These are phyloP conservation scores for Petrophora chlorosata DNA, from an alignment of 2,888 invertebrate species.

Conservation along the genomic window DNA sequence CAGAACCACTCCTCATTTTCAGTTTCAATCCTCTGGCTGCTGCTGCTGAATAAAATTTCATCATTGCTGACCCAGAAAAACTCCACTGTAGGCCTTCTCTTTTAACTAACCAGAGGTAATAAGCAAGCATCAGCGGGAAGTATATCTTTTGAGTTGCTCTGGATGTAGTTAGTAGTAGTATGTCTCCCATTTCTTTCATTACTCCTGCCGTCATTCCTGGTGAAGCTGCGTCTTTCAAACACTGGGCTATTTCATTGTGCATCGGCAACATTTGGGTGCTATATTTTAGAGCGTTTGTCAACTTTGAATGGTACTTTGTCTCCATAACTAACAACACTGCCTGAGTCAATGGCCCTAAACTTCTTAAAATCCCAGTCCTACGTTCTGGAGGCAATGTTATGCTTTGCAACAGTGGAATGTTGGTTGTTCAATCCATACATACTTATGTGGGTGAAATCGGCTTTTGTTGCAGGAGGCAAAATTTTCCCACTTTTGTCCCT, in stretches of 20 bases:
- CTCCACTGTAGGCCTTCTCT: conserved; percentile 19
- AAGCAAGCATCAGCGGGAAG: conserved; percentile 25
- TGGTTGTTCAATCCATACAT: too few species aligned
- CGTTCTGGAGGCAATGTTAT: conserved; percentile 32
- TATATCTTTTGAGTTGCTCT: conserved; percentile 36
- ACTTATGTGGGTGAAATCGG: too few species aligned
- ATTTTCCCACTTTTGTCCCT: too few species aligned
- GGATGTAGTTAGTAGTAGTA: conserved; percentile 34
- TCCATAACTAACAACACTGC: conserved; percentile 33
- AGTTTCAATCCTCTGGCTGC: background rate
- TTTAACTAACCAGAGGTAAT: conserved; percentile 11
- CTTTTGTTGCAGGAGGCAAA: too few species aligned
- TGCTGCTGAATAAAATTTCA: conserved; percentile 25
- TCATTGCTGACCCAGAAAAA: conserved; percentile 28
- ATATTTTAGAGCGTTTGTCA: conserved; percentile 22
- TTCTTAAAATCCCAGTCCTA: conserved; percentile 29
- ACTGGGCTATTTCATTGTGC: conserved; percentile 25
- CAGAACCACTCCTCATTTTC: conserved; percentile 23
- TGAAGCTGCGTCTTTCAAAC: conserved; percentile 28
- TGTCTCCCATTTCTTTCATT: conserved; percentile 39
- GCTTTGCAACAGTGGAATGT: conserved; percentile 26
- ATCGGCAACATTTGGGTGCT: conserved; percentile 43
- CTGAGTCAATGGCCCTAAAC: conserved; percentile 32
- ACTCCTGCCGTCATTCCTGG: conserved; percentile 37
- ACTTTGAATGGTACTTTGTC: conserved; percentile 29